Evolutionary conservation across 2,888 invertebrate genomes (phyloP).

Genomic region (Dione juno): DNA sequence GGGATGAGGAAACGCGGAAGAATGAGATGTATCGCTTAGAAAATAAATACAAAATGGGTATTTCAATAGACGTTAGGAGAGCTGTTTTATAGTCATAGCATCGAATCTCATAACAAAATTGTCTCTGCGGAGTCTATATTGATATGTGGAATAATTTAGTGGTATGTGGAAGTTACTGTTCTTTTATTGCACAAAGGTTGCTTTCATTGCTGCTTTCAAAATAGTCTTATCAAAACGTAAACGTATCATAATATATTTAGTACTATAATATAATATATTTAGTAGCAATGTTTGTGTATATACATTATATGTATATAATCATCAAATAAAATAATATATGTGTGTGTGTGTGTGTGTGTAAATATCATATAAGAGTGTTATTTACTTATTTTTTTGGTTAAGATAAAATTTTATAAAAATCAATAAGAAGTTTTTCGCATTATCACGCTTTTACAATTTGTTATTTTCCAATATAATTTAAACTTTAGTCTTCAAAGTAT

Average conservation of each 20-base stretch:
- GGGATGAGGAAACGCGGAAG: slow-evolving; percentile 28
- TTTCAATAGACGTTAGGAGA: not conserved
- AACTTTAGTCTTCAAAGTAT: not conserved
- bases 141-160: not conserved
- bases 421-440: slow-evolving; percentile 9
- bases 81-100: slow-evolving; percentile 8
- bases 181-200: not conserved
- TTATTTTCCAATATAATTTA: slow-evolving; percentile 11
- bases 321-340: too few species aligned
- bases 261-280: too few species aligned
- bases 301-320: too few species aligned
- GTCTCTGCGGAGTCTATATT: not conserved
- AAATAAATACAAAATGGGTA: slow-evolving; percentile 34
- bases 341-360: too few species aligned
- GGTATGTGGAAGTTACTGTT: not conserved
- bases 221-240: not conserved
- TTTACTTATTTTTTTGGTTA: too few species aligned
- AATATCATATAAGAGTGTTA: too few species aligned
- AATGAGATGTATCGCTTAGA: slow-evolving; percentile 38
- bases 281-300: too few species aligned
- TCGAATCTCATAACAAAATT: not conserved
- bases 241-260: not conserved
- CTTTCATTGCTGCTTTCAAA: not conserved
- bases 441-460: slow-evolving; percentile 8
- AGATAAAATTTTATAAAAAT: not conserved